Percentiles rank a stretch among this genome's conserved stretches.
phyloP scores from a whole-genome alignment of 2,888 invertebrate genomes.

The Anaspis maculata region DNA sequence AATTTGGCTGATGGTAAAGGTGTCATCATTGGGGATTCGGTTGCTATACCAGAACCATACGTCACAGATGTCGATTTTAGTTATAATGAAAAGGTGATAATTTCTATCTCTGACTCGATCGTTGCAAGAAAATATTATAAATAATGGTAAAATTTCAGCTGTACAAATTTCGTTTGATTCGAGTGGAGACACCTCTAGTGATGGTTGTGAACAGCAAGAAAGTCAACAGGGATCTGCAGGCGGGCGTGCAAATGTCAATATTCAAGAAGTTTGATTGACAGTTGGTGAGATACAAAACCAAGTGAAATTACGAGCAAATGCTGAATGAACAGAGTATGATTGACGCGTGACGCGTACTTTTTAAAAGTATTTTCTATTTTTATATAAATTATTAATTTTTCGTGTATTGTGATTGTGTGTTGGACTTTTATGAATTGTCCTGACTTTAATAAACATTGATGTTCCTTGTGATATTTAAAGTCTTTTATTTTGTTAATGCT shows the following conservation, averaged over 20 bases:
- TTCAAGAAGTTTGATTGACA: slow-evolving; percentile 53
- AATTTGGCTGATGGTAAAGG: slow-evolving; percentile 77
- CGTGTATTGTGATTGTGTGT: no score
- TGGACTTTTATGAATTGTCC: no score
- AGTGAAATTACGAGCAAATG: no score
- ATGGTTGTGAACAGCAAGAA: slow-evolving; percentile 71
- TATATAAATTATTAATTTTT: no score
- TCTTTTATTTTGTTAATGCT: no score
- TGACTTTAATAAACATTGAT: no score
- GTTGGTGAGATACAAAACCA: no score
- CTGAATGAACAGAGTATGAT: no score
- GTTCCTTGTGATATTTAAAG: no score
- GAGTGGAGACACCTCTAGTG: slow-evolving; percentile 69
- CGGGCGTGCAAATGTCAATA: slow-evolving; percentile 56
- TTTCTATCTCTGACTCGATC: slow-evolving; percentile 1
- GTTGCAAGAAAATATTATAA: no score
- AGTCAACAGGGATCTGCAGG: slow-evolving; percentile 57
- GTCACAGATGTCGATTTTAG: slow-evolving; percentile 52
- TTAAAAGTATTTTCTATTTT: no score
- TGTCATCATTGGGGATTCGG: slow-evolving; percentile 75
- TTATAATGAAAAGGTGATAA: slow-evolving; percentile 48
- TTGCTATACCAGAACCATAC: slow-evolving; percentile 72
- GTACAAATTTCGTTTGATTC: slow-evolving; percentile 63
- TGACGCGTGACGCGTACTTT: no score
- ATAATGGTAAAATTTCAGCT: slow-evolving; percentile 46